phyloP scores from a whole-genome alignment of 2,888 invertebrate genomes.

The Pseudoips prasinana region DNA sequence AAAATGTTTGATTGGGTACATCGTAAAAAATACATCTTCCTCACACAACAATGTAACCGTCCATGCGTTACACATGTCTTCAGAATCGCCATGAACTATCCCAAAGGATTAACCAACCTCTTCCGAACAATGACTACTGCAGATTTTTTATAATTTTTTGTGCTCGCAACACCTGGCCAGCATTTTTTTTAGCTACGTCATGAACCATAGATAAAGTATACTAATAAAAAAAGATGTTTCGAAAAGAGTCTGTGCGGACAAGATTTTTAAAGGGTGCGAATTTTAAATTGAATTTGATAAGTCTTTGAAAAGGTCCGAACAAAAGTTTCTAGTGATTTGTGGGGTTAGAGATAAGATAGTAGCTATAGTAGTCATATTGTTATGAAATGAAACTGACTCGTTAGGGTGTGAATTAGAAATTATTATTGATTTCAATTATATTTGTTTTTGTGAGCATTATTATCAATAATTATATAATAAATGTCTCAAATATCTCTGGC shows the following conservation, averaged over 20 bases:
- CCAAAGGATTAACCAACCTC: slow-evolving; percentile 54
- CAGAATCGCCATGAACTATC: slow-evolving; percentile 39
- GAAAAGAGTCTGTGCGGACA: slow-evolving; percentile 33
- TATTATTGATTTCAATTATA: slow-evolving; percentile 8
- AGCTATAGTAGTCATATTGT: slow-evolving; percentile 31
- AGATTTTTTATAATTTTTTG: slow-evolving; percentile 46
- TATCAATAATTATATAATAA: too few relatives aligned
- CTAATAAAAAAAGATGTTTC: slow-evolving; percentile 52
- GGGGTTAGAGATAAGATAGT: slow-evolving; percentile 52
- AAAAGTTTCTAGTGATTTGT: slow-evolving; percentile 55
- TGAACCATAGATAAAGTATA: slow-evolving; percentile 55
- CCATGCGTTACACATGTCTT: slow-evolving; percentile 69
- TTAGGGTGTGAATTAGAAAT: slow-evolving; percentile 13
- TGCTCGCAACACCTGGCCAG: slow-evolving; percentile 59
- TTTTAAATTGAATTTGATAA: slow-evolving; percentile 60
- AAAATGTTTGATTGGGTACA: slow-evolving; percentile 34
- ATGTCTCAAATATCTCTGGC: too few relatives aligned
- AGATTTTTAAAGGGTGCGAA: slow-evolving; percentile 54
- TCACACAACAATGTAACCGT: slow-evolving; percentile 42
- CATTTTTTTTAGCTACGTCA: slow-evolving; percentile 61
- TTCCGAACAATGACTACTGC: slow-evolving; percentile 34
- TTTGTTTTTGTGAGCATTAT: too few relatives aligned
- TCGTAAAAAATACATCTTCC: slow-evolving; percentile 33
- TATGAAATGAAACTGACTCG: slow-evolving; percentile 28
- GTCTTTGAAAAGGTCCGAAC: slow-evolving; percentile 43